Conservation (phyloP, 2,888 invertebrate species). For the Xestia ashworthii region DNA sequence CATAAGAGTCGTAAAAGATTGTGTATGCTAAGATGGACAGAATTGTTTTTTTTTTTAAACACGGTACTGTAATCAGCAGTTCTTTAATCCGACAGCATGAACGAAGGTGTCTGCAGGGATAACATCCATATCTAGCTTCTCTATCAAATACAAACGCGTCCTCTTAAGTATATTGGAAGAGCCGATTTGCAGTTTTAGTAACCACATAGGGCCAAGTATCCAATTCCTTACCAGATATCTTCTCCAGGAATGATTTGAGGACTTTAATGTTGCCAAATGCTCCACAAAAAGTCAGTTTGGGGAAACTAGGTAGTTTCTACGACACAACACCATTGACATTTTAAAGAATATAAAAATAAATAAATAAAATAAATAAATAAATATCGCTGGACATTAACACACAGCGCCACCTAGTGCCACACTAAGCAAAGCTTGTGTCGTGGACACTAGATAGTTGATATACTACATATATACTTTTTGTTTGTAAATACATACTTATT, state of each 20-base stretch:
- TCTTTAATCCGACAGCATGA: neutral
- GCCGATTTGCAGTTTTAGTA: neutral
- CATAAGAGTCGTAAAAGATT: constrained; percentile 22
- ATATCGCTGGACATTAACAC: too few species aligned
- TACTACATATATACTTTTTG: too few species aligned
- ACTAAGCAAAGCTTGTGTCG: too few species aligned
- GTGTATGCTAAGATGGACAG: constrained; percentile 9
- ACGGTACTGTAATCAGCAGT: neutral
- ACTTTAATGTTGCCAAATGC: neutral
- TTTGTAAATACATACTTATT: too few species aligned
- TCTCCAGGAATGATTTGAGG: neutral
- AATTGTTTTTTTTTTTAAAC: neutral
- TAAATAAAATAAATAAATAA: too few species aligned
- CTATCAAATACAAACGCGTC: neutral
- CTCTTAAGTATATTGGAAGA: neutral
- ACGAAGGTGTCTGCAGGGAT: neutral
- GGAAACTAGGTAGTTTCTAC: neutral
- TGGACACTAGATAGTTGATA: too few species aligned
- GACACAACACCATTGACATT: neutral
- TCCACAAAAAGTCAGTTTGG: neutral
- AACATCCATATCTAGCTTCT: neutral
- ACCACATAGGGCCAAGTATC: neutral
- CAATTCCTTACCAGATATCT: neutral
- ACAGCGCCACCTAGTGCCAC: too few species aligned
- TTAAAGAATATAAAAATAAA: neutral